phyloP scores from a whole-genome alignment of 1,140 invertebrate genomes.

The Leptinotarsa texana region DNA sequence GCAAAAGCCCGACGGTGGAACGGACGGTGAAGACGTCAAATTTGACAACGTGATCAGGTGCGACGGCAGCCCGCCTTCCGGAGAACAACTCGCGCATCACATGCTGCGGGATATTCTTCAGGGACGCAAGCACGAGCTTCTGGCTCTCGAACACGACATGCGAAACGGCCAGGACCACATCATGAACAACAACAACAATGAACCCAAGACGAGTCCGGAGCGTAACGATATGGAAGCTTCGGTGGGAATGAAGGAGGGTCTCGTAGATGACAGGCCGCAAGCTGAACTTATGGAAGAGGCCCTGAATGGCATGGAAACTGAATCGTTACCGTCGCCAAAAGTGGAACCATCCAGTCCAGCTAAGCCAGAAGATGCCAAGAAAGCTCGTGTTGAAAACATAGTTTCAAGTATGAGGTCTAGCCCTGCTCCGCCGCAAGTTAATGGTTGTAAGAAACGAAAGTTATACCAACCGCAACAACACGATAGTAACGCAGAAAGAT shows the following conservation, averaged over 20 bases:
- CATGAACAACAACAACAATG: conserved; percentile 60
- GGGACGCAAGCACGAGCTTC: conserved; percentile 75
- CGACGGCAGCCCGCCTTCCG: conserved; percentile 57
- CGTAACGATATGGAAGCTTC: conserved; percentile 67
- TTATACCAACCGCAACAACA: conserved; percentile 96
- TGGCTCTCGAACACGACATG: conserved; percentile 67
- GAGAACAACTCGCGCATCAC: conserved; percentile 76
- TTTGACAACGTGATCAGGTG: conserved; percentile 50
- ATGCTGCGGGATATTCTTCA: conserved; percentile 83
- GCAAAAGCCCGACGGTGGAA: conserved; percentile 59
- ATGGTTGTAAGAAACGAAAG: conserved; percentile 94
- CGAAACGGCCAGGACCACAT: conserved; percentile 57
- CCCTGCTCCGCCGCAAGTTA: conserved; percentile 73
- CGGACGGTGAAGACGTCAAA: conserved; percentile 55
- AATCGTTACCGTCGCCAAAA: conserved; percentile 72
- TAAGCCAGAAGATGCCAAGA: conserved; percentile 74
- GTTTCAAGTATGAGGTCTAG: conserved; percentile 89
- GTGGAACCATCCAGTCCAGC: conserved; percentile 68
- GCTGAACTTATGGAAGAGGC: conserved; percentile 61
- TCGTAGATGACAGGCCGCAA: conserved; percentile 60
- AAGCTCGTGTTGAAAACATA: conserved; percentile 92
- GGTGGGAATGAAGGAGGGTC: conserved; percentile 64
- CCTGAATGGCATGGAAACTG: conserved; percentile 68
- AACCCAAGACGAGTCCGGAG: conserved; percentile 58
- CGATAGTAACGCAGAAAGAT: conserved; percentile 73